phyloP scores from a whole-genome alignment of 2,888 invertebrate species.

The Cephus runcator region DNA sequence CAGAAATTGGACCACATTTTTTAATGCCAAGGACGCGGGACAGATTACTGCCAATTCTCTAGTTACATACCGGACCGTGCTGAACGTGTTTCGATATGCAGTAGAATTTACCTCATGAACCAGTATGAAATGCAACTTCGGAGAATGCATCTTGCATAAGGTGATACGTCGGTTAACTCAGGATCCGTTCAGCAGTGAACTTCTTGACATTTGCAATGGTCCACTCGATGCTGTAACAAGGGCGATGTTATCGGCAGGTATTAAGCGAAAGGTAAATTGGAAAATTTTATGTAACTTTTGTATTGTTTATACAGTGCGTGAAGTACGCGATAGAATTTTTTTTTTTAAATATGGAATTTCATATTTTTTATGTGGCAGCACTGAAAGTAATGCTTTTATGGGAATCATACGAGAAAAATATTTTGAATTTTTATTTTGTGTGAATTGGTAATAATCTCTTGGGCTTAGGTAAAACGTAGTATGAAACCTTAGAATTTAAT shows the following conservation, averaged over 20 bases:
- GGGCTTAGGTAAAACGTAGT: not conserved
- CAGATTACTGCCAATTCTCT: not conserved
- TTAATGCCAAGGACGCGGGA: not conserved
- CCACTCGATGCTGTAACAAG: conserved; percentile 7
- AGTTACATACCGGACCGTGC: not conserved
- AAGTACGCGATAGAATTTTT: too few relatives aligned
- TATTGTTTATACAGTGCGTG: not conserved
- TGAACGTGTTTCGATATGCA: not conserved
- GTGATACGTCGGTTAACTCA: not conserved
- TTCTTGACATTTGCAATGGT: conserved; percentile 20
- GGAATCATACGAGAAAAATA: not conserved
- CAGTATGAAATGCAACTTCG: not conserved
- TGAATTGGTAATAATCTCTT: too few relatives aligned
- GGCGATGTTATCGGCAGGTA: conserved; percentile 13
- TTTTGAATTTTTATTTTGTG: too few relatives aligned
- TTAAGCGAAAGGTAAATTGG: not conserved
- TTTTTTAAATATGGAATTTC: too few relatives aligned
- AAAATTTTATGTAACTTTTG: not conserved
- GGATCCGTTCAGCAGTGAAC: conserved; percentile 8
- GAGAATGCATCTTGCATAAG: not conserved
- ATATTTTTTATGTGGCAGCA: not conserved
- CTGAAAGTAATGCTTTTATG: not conserved
- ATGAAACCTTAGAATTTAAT: not conserved
- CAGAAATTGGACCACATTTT: not conserved
- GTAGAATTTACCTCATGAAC: not conserved